Conservation (phyloP, 2,113 vertebrate genomes). For the Mellivora capensis region DNA sequence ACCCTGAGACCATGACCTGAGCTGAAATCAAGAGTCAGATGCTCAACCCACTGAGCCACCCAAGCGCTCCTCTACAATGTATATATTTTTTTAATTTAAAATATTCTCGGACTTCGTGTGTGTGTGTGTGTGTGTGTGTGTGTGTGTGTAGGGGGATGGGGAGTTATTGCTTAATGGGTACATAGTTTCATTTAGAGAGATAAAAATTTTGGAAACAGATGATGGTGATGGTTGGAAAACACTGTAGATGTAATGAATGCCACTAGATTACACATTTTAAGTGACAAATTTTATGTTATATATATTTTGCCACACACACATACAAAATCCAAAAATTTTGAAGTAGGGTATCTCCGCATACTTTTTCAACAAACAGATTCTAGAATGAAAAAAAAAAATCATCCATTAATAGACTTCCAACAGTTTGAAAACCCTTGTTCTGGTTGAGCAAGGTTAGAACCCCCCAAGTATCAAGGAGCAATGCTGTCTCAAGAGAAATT, state of each 20-base stretch:
- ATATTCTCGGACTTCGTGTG: neutral
- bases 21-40: neutral
- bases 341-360: neutral
- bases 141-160: no score
- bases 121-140: neutral
- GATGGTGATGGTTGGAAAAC: neutral
- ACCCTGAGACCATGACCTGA: no score
- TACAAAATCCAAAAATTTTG: neutral
- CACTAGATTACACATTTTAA: neutral
- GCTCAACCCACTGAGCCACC: neutral
- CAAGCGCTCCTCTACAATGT: neutral
- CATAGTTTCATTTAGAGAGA: neutral
- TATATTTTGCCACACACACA: neutral
- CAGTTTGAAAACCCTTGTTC: neutral
- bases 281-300: neutral
- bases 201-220: neutral
- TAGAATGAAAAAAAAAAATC: neutral
- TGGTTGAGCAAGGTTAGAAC: neutral
- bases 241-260: neutral
- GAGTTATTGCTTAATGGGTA: neutral
- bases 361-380: neutral
- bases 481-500: neutral
- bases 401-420: neutral
- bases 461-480: neutral
- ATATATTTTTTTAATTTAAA: neutral